Conservation (phyloP, 2,797 vertebrate species). For the Aphelocoma californica region DNA sequence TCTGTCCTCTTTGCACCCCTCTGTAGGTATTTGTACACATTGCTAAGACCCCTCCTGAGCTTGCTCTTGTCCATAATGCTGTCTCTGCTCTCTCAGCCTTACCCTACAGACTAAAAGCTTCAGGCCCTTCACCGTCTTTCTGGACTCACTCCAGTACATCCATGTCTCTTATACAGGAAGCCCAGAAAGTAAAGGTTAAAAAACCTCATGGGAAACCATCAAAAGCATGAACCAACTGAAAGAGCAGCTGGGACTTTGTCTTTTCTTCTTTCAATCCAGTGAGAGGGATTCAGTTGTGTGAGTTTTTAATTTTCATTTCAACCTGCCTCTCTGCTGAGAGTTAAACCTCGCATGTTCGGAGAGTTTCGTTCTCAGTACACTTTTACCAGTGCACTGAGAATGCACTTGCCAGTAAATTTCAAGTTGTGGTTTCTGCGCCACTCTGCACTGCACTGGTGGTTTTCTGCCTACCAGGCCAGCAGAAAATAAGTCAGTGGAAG, state of each 20-base stretch:
- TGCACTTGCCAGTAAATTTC: background rate
- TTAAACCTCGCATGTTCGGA: background rate
- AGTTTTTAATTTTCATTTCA: background rate
- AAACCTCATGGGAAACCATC: background rate
- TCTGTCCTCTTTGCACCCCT: background rate
- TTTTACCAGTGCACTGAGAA: background rate
- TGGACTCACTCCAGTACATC: background rate
- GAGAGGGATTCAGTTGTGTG: background rate
- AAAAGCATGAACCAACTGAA: background rate
- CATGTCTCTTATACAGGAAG: background rate
- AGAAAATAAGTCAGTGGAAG: background rate
- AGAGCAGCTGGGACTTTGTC: background rate
- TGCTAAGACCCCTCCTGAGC: background rate
- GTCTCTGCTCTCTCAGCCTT: background rate
- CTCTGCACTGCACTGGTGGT: background rate
- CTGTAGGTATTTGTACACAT: background rate
- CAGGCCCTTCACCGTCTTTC: background rate
- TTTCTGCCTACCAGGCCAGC: background rate
- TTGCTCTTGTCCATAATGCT: background rate
- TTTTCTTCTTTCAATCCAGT: background rate
- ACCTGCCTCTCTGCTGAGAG: background rate
- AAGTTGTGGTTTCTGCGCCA: background rate
- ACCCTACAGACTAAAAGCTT: background rate
- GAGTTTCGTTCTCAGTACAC: background rate
- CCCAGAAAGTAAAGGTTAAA: background rate